These are phyloP conservation scores for Aquatica leii DNA, from an alignment of 2,888 invertebrate species.

Conservation along the genomic window DNA sequence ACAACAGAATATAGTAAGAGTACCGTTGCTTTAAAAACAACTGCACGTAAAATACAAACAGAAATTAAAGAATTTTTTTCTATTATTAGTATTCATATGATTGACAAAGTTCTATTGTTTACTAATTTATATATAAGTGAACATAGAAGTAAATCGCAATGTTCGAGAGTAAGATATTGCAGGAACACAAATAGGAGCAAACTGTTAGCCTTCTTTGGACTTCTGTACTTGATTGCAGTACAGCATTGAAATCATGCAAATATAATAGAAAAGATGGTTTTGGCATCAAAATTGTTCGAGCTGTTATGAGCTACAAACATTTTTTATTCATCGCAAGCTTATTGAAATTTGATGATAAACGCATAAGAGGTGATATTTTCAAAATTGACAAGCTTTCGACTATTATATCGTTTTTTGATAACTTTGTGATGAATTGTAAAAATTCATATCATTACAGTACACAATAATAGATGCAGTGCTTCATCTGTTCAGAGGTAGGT, in stretches of 20 bases:
- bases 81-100: slow-evolving; percentile 5
- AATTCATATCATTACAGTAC: neutral
- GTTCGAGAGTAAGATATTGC: slow-evolving; percentile 2
- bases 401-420: no score
- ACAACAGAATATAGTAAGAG: neutral
- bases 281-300: no score
- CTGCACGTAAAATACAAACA: neutral
- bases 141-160: slow-evolving; percentile 6
- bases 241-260: no score
- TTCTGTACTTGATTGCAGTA: no score
- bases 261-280: neutral
- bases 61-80: neutral
- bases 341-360: neutral
- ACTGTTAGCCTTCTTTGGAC: slow-evolving; percentile 1
- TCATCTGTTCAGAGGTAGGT: slow-evolving; percentile 3
- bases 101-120: neutral
- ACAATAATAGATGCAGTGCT: neutral
- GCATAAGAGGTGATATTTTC: neutral
- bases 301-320: neutral
- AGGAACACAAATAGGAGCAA: neutral
- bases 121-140: slow-evolving; percentile 8
- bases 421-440: slow-evolving; percentile 8
- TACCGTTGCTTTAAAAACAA: neutral
- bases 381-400: neutral
- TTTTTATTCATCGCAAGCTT: neutral